Percentiles rank a stretch among this genome's conserved stretches.
phyloP scores from a whole-genome alignment of 23 tunicate species.

The Clavelina lepadiformis region DNA sequence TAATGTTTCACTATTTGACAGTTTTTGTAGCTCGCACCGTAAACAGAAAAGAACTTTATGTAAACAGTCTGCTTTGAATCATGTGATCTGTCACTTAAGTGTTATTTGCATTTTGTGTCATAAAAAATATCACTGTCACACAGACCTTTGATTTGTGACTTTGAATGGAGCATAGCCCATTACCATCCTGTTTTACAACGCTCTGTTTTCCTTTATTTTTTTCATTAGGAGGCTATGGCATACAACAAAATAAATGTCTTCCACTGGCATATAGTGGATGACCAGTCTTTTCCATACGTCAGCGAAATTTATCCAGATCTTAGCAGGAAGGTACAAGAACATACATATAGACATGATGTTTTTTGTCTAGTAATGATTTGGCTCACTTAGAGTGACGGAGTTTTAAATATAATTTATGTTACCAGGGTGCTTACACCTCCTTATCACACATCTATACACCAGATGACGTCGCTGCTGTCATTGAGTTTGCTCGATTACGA shows the following conservation, averaged over 20 bases:
- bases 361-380: too few relatives aligned
- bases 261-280: conserved; percentile 99
- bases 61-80: too few relatives aligned
- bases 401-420: too few relatives aligned
- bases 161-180: not conserved
- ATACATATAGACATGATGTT: too few relatives aligned
- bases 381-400: not conserved
- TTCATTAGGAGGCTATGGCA: conserved; percentile 80
- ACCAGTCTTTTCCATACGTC: conserved; percentile 88
- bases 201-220: not conserved
- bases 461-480: conserved; percentile 60
- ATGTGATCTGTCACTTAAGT: too few relatives aligned
- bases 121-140: too few relatives aligned
- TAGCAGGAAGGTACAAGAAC: conserved; percentile 32
- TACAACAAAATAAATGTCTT: conserved; percentile 95
- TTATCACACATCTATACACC: conserved; percentile 76
- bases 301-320: conserved; percentile 79
- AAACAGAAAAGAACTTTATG: too few relatives aligned
- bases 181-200: not conserved
- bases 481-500: conserved; percentile 79
- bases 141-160: too few relatives aligned
- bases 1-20: too few relatives aligned
- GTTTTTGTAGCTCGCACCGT: not conserved
- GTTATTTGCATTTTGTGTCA: too few relatives aligned
- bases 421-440: conserved; percentile 83